These are phyloP conservation scores for Pyrgilauda ruficollis DNA, from an alignment of 2,113 vertebrate genomes.

Conservation along the genomic window DNA sequence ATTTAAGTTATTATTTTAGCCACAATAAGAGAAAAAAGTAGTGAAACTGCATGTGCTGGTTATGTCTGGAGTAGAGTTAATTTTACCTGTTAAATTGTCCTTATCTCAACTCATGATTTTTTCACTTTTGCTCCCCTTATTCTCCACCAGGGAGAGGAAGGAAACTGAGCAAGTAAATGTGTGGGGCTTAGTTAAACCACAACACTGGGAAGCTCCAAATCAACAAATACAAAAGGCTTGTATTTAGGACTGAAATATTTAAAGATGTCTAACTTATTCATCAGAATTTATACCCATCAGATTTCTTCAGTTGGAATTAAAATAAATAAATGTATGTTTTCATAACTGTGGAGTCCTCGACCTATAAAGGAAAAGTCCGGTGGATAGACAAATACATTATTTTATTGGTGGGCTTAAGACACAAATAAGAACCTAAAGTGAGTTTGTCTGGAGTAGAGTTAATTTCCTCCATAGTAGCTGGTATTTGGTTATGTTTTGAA, in stretches of 20 bases:
- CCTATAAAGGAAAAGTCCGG: neutral
- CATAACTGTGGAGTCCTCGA: neutral
- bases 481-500: neutral
- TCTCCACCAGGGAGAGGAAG: neutral
- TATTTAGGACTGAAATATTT: neutral
- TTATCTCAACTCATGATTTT: neutral
- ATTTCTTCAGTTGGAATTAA: neutral
- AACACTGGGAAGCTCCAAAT: neutral
- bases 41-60: neutral
- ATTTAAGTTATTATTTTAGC: neutral
- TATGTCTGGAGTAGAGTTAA: neutral
- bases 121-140: neutral
- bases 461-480: neutral
- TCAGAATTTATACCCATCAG: neutral
- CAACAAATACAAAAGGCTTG: neutral
- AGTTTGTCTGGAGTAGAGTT: neutral
- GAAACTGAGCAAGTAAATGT: neutral
- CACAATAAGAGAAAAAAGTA: neutral
- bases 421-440: neutral
- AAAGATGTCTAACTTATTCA: neutral
- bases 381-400: neutral
- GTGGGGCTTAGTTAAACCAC: neutral
- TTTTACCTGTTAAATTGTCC: neutral
- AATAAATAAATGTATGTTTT: neutral
- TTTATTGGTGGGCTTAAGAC: neutral